A percentile compares a stretch with the other conserved stretches of the same genome.
These are phyloP conservation scores for Aspidiotus destructor DNA, from an alignment of 2,888 invertebrate genomes.

Conservation along the genomic window DNA sequence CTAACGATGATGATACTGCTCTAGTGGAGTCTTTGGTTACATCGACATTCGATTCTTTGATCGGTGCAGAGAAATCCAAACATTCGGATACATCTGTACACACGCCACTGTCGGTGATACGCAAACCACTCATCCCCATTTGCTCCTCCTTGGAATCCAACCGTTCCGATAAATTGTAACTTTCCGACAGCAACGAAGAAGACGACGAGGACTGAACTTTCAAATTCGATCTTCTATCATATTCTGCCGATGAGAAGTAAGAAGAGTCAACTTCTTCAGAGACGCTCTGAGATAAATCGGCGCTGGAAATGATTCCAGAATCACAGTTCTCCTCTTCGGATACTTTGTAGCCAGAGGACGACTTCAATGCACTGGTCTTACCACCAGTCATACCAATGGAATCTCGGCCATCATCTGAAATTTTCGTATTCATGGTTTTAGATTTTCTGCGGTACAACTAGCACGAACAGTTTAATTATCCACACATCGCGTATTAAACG, in stretches of 20 bases:
- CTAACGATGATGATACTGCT: too few relatives aligned
- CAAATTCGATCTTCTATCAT: not conserved
- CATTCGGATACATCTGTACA: not conserved
- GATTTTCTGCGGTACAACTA: not conserved
- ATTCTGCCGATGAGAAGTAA: not conserved
- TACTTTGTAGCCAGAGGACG: conserved; percentile 6
- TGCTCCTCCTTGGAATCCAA: too few relatives aligned
- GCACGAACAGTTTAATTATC: not conserved
- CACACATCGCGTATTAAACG: too few relatives aligned
- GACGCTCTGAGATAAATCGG: conserved; percentile 25
- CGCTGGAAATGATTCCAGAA: conserved; percentile 33
- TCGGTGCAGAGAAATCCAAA: not conserved
- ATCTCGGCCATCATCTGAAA: conserved; percentile 19
- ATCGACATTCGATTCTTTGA: not conserved
- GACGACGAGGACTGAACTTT: too few relatives aligned
- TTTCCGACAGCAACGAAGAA: too few relatives aligned
- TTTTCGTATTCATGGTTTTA: conserved; percentile 15
- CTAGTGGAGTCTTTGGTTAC: not conserved
- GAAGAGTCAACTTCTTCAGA: conserved; percentile 18
- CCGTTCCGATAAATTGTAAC: too few relatives aligned
- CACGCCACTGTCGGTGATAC: not conserved
- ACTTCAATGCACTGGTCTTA: conserved; percentile 18
- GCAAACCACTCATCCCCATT: not conserved
- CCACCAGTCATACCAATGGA: not conserved
- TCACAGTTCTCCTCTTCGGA: conserved; percentile 25